Base-by-base conservation (phyloP, 2,888 invertebrate species). In the Ceramica pisi region DNA sequence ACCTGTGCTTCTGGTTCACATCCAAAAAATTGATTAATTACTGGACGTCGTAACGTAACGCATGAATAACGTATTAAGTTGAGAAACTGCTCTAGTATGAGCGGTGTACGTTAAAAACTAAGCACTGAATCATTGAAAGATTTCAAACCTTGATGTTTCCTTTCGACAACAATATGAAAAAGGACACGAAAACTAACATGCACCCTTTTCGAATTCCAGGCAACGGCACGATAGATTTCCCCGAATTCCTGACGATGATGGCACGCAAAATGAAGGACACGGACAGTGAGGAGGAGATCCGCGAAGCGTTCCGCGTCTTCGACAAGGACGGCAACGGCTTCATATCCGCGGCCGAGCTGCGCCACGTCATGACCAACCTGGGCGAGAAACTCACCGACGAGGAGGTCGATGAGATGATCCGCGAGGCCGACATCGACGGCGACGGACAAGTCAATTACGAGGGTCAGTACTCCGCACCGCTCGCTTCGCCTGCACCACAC, bases 191-290 rank as follows among this genome's bases (percentile, higher is more conserved):
- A 59, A 60, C 31, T 84, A 70, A 86, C n/a, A 14, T 60, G 3
- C 4, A 21, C 10, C 51, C 35, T 71, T 78, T 21, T 74, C 46
- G 6, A 56, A 77, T 94, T 95, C 72, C 94, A 99, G 99, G 99
- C 92, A 99, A 99, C 96, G 99, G 99, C 92, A 99, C 99, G 95
- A 99, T 99, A 96, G 99, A 99, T 97, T 99, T 99, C 96, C 99
- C 99, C 90, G 99, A 99, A 97, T 99, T 99, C 97, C 97, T 99
- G 92, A 99, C 99, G 94, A 99, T 99, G 99, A 99, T 99, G 99
- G 99, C 99, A 92, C 98, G 99, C 93, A 99, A 99, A 97, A 99
- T 99, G 99, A 99, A 99, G 96, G 99, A 99, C 97, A 99, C 99
- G 86, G 99, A 99, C 97, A 98, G 99, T 95, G 99, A 99, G 97